Conservation (phyloP, 2,113 vertebrate species). For the Epinephelus moara region DNA sequence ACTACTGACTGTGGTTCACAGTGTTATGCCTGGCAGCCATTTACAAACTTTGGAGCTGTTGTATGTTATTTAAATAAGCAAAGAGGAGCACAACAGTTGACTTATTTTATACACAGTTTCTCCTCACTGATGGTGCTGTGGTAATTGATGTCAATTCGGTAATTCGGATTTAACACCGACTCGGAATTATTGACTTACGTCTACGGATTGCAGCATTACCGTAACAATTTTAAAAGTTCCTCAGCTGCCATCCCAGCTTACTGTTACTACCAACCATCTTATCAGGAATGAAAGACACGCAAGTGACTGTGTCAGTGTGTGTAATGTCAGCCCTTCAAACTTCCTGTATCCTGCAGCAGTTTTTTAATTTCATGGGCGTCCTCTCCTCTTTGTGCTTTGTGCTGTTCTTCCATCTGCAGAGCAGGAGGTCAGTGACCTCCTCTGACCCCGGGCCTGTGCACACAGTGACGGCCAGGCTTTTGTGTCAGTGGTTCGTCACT, state of each 20-base stretch:
- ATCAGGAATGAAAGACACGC: neutral
- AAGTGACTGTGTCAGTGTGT: neutral
- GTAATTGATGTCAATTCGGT: too few relatives aligned
- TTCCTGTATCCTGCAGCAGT: neutral
- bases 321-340: neutral
- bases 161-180: too few relatives aligned
- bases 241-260: neutral
- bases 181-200: too few relatives aligned
- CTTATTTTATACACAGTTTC: too few relatives aligned
- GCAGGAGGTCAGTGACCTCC: slow-evolving; percentile 36
- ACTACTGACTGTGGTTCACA: too few relatives aligned
- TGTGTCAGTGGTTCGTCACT: slow-evolving; percentile 31
- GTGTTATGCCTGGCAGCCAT: too few relatives aligned
- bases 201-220: too few relatives aligned
- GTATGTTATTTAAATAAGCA: too few relatives aligned
- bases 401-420: slow-evolving; percentile 12
- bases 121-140: too few relatives aligned
- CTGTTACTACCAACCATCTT: too few relatives aligned
- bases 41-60: too few relatives aligned
- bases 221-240: neutral
- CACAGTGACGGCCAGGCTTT: slow-evolving; percentile 33
- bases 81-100: too few relatives aligned
- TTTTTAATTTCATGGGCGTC: neutral
- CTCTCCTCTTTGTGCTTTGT: neutral
- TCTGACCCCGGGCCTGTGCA: slow-evolving; percentile 31